phyloP scores from a whole-genome alignment of 2,797 vertebrate species.

The Microtus californicus region DNA sequence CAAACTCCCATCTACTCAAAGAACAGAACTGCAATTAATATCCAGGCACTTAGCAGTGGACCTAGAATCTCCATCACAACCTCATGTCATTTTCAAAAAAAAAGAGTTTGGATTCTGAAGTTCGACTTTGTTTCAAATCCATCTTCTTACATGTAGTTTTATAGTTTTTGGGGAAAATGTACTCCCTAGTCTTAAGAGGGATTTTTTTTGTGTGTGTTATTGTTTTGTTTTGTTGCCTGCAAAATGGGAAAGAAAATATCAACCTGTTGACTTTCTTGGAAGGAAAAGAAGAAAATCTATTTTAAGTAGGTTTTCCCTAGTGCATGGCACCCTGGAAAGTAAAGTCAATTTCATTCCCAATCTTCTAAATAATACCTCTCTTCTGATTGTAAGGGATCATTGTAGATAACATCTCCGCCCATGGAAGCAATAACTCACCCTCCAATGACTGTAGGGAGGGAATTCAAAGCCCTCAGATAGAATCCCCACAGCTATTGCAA shows the following conservation, averaged over 20 bases:
- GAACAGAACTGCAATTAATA: background rate
- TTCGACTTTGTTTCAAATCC: background rate
- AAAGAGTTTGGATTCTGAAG: background rate
- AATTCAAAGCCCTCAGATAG: background rate
- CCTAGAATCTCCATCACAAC: background rate
- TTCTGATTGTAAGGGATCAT: background rate
- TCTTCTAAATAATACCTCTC: background rate
- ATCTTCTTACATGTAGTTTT: background rate
- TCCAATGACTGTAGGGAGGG: background rate
- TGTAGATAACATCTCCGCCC: background rate
- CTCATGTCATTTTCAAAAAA: background rate
- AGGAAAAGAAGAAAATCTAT: background rate
- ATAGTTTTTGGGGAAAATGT: background rate
- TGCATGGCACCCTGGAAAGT: no score
- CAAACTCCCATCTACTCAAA: background rate
- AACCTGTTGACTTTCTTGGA: background rate
- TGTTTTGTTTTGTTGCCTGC: background rate
- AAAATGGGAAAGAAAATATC: slow-evolving; percentile 30
- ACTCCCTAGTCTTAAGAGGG: background rate
- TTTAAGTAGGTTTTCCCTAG: background rate
- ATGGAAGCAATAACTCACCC: background rate
- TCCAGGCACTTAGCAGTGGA: background rate
- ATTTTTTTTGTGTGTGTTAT: no score
- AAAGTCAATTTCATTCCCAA: background rate
- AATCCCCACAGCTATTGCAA: background rate